These are phyloP conservation scores for Papilio polyxenes DNA, from an alignment of 1,140 invertebrate genomes.

Conservation along the genomic window DNA sequence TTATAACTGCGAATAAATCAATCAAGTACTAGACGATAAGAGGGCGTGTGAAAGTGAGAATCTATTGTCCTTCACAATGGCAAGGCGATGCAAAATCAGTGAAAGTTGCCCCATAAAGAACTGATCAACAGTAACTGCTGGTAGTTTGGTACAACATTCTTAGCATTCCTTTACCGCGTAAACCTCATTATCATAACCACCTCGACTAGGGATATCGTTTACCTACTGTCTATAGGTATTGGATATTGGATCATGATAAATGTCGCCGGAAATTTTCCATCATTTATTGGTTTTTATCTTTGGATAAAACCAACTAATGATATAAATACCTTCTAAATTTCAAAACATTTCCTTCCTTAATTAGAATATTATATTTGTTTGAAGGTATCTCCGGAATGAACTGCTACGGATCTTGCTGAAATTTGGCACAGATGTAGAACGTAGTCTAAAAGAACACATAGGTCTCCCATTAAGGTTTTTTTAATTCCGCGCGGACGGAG, in stretches of 20 bases:
- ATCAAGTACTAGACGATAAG: conserved; percentile 41
- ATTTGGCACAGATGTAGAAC: too few relatives aligned
- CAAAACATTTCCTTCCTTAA: background rate
- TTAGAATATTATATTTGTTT: background rate
- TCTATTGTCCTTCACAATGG: conserved; percentile 66
- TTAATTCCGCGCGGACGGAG: too few relatives aligned
- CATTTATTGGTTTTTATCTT: background rate
- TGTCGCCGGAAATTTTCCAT: background rate
- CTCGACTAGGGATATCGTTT: background rate
- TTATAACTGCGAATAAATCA: conserved; percentile 8
- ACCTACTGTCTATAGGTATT: background rate
- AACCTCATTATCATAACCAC: background rate
- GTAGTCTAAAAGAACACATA: too few relatives aligned
- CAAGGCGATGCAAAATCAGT: conserved; percentile 57
- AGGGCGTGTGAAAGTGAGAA: conserved; percentile 61
- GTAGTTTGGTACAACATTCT: conserved; percentile 27
- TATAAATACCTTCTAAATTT: background rate
- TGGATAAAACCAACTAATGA: background rate
- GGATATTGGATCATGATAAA: background rate
- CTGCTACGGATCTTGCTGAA: too few relatives aligned
- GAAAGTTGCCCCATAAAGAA: conserved; percentile 54
- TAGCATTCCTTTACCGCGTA: conserved; percentile 17
- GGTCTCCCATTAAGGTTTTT: too few relatives aligned
- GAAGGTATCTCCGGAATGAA: too few relatives aligned
- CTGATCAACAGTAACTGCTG: conserved; percentile 19